Percentiles rank a stretch among this genome's conserved stretches.
phyloP scores from a whole-genome alignment of 1,140 invertebrate species.

The Hypothenemus hampei region DNA sequence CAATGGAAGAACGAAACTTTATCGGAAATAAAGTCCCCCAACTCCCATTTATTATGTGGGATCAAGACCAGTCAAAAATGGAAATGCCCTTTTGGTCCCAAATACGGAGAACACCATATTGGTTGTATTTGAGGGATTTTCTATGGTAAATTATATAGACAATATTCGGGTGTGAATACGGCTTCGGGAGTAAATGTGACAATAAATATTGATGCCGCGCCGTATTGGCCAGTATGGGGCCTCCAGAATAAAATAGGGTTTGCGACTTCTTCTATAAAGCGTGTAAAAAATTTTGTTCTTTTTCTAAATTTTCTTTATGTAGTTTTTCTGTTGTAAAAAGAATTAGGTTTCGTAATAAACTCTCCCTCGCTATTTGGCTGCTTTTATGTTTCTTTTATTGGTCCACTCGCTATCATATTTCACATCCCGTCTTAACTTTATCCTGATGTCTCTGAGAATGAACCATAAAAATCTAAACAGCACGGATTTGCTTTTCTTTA shows the following conservation, averaged over 20 bases:
- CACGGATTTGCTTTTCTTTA: slow-evolving; percentile 29
- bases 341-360: slow-evolving; percentile 24
- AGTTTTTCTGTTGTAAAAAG: no score
- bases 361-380: slow-evolving; percentile 9
- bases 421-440: slow-evolving; percentile 28
- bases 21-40: slow-evolving; percentile 31
- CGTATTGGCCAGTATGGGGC: slow-evolving; percentile 22
- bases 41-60: slow-evolving; percentile 28
- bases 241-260: slow-evolving; percentile 15
- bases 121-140: slow-evolving; percentile 31
- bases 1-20: slow-evolving; percentile 28
- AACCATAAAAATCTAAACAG: slow-evolving; percentile 31
- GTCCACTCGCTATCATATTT: slow-evolving; percentile 31
- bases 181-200: slow-evolving; percentile 24
- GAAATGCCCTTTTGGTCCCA: slow-evolving; percentile 21
- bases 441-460: slow-evolving; percentile 28
- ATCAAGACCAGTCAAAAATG: slow-evolving; percentile 30
- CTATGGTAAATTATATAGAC: slow-evolving; percentile 32
- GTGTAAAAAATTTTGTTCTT: not conserved
- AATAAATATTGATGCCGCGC: slow-evolving; percentile 27
- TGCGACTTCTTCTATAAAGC: not conserved
- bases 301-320: slow-evolving; percentile 3
- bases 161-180: slow-evolving; percentile 28
- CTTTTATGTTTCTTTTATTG: slow-evolving; percentile 28
- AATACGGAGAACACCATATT: slow-evolving; percentile 29